These are phyloP conservation scores for Listronotus oregonensis DNA, from an alignment of 1,140 invertebrate genomes.

Conservation along the genomic window DNA sequence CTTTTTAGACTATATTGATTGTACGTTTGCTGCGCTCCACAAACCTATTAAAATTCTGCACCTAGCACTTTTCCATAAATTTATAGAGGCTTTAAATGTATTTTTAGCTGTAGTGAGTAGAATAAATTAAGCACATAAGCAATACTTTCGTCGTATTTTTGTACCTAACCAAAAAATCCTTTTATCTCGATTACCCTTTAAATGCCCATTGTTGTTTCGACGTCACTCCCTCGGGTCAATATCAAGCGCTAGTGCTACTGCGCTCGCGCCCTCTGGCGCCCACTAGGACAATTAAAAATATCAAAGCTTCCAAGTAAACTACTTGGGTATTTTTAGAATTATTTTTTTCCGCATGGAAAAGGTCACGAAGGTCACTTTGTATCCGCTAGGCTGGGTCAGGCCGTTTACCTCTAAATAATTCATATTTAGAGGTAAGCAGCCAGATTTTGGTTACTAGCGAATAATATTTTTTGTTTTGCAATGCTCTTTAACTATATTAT, in stretches of 20 bases:
- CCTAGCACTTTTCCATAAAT: constrained; percentile 7
- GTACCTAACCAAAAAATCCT: constrained; percentile 22
- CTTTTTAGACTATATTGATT: constrained; percentile 22
- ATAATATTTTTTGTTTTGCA: too few relatives aligned
- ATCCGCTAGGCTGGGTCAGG: too few relatives aligned
- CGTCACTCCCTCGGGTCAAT: constrained; percentile 36
- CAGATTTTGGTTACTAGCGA: too few relatives aligned
- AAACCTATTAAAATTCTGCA: constrained; percentile 8
- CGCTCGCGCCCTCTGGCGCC: constrained; percentile 17
- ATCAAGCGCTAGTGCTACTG: constrained; percentile 3
- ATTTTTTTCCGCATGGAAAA: too few relatives aligned
- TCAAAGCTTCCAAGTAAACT: too few relatives aligned
- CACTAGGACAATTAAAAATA: background rate
- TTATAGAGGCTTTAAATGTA: constrained; percentile 25
- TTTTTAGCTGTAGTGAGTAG: constrained; percentile 26
- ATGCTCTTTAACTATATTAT: too few relatives aligned
- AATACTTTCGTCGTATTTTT: constrained; percentile 17
- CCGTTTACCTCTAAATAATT: too few relatives aligned
- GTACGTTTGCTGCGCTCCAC: constrained; percentile 10
- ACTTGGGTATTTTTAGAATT: too few relatives aligned
- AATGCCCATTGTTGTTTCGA: constrained; percentile 27
- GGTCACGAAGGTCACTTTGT: too few relatives aligned
- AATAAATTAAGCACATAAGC: constrained; percentile 28
- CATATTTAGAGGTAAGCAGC: too few relatives aligned
- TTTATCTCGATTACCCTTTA: constrained; percentile 1